Conservation (phyloP, 2,888 invertebrate species). For the Silvanus unidentatus region DNA sequence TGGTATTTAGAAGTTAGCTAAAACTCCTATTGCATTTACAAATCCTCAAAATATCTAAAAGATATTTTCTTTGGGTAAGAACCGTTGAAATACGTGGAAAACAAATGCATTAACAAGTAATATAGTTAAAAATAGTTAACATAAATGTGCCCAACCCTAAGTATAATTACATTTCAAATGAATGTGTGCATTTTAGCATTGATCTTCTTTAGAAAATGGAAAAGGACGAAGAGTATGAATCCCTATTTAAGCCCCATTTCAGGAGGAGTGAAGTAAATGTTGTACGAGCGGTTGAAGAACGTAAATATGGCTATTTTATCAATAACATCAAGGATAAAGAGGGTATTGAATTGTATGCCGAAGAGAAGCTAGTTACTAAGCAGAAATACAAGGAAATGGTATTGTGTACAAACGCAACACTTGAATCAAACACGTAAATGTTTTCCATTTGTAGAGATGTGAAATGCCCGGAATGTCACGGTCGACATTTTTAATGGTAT, state of each 20-base stretch:
- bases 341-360: slow-evolving; percentile 30
- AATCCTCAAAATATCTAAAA: too few species aligned
- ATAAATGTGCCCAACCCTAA: slow-evolving; percentile 3
- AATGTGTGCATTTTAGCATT: too few species aligned
- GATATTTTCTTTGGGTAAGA: too few species aligned
- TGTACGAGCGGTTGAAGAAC: slow-evolving; percentile 16
- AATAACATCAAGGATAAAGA: slow-evolving; percentile 25
- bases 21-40: too few species aligned
- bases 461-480: slow-evolving; percentile 68
- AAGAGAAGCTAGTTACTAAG: slow-evolving; percentile 32
- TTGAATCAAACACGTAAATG: not conserved
- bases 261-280: slow-evolving; percentile 1
- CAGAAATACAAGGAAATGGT: slow-evolving; percentile 31
- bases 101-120: too few species aligned
- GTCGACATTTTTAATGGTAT: slow-evolving; percentile 81
- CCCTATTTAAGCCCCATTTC: not conserved
- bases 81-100: too few species aligned
- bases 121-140: too few species aligned
- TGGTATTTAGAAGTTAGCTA: too few species aligned
- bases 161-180: not conserved
- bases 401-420: slow-evolving; percentile 10
- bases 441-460: slow-evolving; percentile 43
- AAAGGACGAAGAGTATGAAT: not conserved
- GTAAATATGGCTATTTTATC: slow-evolving; percentile 24
- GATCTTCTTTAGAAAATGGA: too few species aligned